Evolutionary conservation across 2,797 vertebrate species (phyloP), one percentile per base, ranked within the genome.

Genomic region (Pangasius djambal): DNA sequence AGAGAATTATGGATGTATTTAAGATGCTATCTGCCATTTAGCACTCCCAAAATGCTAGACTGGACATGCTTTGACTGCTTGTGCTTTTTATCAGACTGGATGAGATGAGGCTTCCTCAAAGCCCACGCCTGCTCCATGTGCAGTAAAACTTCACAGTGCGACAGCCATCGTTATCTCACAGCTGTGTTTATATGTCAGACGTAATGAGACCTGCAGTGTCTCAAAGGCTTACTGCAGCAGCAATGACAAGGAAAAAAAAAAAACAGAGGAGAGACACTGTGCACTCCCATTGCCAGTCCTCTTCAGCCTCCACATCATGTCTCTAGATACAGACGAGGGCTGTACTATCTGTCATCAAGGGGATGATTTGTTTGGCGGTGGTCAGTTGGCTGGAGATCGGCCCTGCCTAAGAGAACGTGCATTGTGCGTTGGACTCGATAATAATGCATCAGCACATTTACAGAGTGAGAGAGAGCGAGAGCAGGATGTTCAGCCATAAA

Each of bases 221-320:
- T 94, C 96, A 96, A 95, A 94, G 92, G 93, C 96, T 97, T 90
- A 84, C 57, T 96, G 93, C 95, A 98, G 97, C 98, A 97, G 97
- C 96, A 44, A 6, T 44, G 97, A 97, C 97, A 97, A 86, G 12
- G 22, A 12, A 59, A 1, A 44, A 34, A 61, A 37, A 77, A 67
- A 34, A 55, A 40, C 4, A 8, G 44, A 28, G 44, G 61, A 79
- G 15, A 65, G 52, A 70, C 63, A 37, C 50, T 10, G 20, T 75
- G 55, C 48, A 89, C 31, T 89, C 8, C 74, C 18, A 20, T 69
- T 28, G n/a, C 44, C 59, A 20, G 61, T 57, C 28, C 59, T 37
- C 31, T 59, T 83, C 67, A 48, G 20, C 82, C 22, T 88, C 81
- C 59, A 83, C 79, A 67, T 83, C 78, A 75, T 70, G 72, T 44